These are phyloP conservation scores for Drosophila histrio DNA, from an alignment of 2,888 invertebrate species.

Conservation along the genomic window DNA sequence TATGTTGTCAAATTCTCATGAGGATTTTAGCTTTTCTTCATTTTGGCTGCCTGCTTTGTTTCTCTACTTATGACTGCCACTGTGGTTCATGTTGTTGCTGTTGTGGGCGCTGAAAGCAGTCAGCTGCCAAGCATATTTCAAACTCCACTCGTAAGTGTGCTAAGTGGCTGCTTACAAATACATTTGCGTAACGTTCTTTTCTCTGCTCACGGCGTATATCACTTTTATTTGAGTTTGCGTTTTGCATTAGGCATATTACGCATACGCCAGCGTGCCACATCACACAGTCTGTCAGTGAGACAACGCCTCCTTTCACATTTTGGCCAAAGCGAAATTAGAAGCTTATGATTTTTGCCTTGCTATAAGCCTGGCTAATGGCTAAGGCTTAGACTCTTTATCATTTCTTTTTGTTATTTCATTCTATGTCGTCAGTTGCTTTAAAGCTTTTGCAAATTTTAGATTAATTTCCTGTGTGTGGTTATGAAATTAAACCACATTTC, in stretches of 20 bases:
- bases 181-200: conserved; percentile 62
- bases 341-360: conserved; percentile 69
- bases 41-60: conserved; percentile 32
- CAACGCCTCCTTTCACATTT: not conserved
- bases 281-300: conserved; percentile 4
- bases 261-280: conserved; percentile 60
- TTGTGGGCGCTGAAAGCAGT: conserved; percentile 55
- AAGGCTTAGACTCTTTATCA: conserved; percentile 56
- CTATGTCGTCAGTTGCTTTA: conserved; percentile 13
- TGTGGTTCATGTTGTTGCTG: conserved; percentile 17
- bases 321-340: conserved; percentile 56
- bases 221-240: conserved; percentile 79
- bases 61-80: conserved; percentile 21
- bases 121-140: conserved; percentile 74
- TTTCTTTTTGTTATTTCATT: conserved; percentile 7
- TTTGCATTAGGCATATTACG: conserved; percentile 78
- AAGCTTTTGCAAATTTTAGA: conserved; percentile 26
- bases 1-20: conserved; percentile 79
- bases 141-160: conserved; percentile 74
- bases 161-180: conserved; percentile 79
- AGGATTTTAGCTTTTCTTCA: conserved; percentile 62
- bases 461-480: conserved; percentile 49
- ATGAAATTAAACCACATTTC: conserved; percentile 31
- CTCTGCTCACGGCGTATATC: conserved; percentile 46
- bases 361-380: conserved; percentile 68